These are phyloP conservation scores for Amblyopsis rosae DNA, from an alignment of 2,113 vertebrate species.

Conservation along the genomic window DNA sequence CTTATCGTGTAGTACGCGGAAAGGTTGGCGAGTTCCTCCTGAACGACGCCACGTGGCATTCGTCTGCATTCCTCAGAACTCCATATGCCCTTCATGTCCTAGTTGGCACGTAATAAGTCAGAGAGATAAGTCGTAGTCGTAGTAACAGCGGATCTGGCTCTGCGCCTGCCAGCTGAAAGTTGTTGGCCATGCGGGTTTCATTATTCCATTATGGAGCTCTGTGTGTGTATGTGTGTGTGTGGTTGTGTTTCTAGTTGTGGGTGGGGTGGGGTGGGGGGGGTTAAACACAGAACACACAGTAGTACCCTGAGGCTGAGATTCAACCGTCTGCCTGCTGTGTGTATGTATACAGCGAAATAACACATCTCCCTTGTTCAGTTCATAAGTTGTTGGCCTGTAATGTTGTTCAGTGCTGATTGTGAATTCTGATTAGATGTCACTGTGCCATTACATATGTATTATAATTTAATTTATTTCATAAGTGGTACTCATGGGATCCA, in stretches of 20 bases:
- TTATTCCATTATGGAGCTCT: constrained; percentile 62
- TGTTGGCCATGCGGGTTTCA: constrained; percentile 74
- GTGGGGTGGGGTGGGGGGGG: constrained; percentile 58
- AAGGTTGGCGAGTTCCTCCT: no score
- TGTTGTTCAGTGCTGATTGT: background rate
- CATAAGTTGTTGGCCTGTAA: background rate
- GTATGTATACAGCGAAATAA: constrained; percentile 10
- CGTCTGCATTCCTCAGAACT: constrained; percentile 45
- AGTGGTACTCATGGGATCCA: no score
- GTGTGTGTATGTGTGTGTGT: constrained; percentile 25
- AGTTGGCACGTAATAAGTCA: constrained; percentile 42
- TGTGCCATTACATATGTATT: no score
- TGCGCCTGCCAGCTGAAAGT: constrained; percentile 67
- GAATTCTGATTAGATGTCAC: background rate
- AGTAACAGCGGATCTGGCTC: constrained; percentile 18
- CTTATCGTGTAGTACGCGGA: no score
- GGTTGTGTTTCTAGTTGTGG: constrained; percentile 16
- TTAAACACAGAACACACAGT: constrained; percentile 54
- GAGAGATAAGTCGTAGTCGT: constrained; percentile 27
- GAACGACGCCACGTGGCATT: constrained; percentile 7
- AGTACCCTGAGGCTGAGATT: constrained; percentile 29
- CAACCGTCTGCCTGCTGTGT: constrained; percentile 34
- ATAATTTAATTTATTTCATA: no score
- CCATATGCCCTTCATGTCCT: constrained; percentile 45
- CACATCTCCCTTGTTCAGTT: background rate